Evolutionary conservation across 2,888 invertebrate species (phyloP), one percentile per base, ranked within the genome.

Genomic region (Melipona bicolor): DNA sequence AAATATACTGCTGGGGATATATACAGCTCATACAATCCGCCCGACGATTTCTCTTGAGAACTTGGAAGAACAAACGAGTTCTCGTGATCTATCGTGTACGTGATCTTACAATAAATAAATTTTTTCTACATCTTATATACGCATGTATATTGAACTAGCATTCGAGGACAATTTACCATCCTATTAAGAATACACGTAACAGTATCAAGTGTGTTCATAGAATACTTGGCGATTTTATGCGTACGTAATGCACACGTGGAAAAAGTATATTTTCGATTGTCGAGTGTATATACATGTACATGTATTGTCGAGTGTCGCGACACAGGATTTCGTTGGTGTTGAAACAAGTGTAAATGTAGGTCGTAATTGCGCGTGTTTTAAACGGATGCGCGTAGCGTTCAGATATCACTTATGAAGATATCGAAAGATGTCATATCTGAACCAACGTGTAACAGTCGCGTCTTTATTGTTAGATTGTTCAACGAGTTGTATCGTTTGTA

Each of bases 1-100:
- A 62, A 50, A 69, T 72, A 82, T 49, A 73, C 65, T 68, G 32
- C 36, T 64, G 65, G 83, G 52, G 54, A 54, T 61, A 61, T 19
- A 74, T 88, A 90, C 85, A 89, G 85, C 89, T 77, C 83, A 84
- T 84, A 81, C 77, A 90, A 89, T 91, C 91, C 90, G 90, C 90
- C 90, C 91, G 90, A 83, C 86, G 70, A 83, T 79, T 77, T 67
- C 59, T 15, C 19, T 68, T 9, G 75, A 56, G 27, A 68, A 68
- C 32, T 43, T 56, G 65, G 24, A 65, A 17, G 64, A 71, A 32
- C 24, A 17, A 27, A 49, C 17, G 9, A 64, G 74, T 70, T 65
- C 50, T 67, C 54, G 32, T 27, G 27, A 36, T 21, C 11, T 36
- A 21, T 49, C 15, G n/a, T 68, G 32, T 62, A 49, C 61, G 27